Percentiles rank a stretch among this genome's conserved stretches.
phyloP scores from a whole-genome alignment of 1,140 invertebrate species.

The Orussus abietinus region DNA sequence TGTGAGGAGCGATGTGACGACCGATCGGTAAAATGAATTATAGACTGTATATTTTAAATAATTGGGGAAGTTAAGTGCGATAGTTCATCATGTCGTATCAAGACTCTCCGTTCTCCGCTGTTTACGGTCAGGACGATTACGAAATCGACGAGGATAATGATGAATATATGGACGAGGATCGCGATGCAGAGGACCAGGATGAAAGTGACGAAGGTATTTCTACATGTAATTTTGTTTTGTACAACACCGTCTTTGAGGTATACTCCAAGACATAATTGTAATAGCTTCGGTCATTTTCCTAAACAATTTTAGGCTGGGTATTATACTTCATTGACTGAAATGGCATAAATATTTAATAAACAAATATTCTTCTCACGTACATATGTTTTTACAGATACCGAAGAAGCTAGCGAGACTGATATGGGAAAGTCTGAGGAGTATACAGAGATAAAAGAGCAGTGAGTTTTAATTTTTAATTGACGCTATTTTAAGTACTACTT shows the following conservation, averaged over 20 bases:
- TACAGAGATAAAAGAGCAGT: conserved; percentile 90
- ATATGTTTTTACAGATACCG: conserved; percentile 66
- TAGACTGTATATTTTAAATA: too few species aligned
- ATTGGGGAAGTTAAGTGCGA: too few species aligned
- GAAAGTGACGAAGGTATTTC: conserved; percentile 54
- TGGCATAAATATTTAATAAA: conserved; percentile 5
- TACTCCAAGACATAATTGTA: too few species aligned
- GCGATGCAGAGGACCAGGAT: conserved; percentile 47
- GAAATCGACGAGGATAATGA: conserved; percentile 54
- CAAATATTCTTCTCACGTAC: too few species aligned
- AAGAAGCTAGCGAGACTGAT: conserved; percentile 87
- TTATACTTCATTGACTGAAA: too few species aligned
- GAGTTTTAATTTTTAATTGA: too few species aligned
- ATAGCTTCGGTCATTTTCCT: too few species aligned
- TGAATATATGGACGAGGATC: conserved; percentile 46
- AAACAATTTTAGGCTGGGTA: too few species aligned
- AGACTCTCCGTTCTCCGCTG: conserved; percentile 36
- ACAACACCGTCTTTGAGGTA: too few species aligned
- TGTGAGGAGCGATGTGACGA: too few species aligned
- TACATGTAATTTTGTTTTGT: conserved; percentile 5
- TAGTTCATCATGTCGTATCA: conserved; percentile 41
- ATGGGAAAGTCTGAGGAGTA: conserved; percentile 75
- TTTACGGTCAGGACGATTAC: conserved; percentile 50
- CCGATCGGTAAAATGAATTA: too few species aligned
- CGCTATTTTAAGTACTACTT: too few species aligned